These are phyloP conservation scores for Xenops minutus DNA, from an alignment of 2,797 vertebrate species.

Conservation along the genomic window DNA sequence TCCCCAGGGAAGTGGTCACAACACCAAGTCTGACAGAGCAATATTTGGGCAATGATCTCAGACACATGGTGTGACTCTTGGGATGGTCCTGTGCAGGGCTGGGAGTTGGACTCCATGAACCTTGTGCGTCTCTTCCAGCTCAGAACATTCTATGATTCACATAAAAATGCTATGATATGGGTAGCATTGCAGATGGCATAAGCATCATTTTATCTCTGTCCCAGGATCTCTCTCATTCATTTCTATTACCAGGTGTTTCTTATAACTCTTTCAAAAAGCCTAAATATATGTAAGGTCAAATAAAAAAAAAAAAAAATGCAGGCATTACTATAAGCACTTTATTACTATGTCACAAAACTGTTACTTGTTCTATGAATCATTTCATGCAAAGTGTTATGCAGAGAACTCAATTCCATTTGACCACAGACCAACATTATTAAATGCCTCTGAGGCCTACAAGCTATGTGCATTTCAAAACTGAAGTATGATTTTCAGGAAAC, in stretches of 20 bases:
- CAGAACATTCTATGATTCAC: not conserved
- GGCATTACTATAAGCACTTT: not conserved
- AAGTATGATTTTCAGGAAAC: not conserved
- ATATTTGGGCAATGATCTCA: not conserved
- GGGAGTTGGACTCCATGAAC: accelerated
- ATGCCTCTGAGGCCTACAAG: not conserved
- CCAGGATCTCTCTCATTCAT: not conserved
- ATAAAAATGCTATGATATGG: not conserved
- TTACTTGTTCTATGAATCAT: not conserved
- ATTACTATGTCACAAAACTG: not conserved
- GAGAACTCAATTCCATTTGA: not conserved
- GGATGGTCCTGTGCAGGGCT: not conserved
- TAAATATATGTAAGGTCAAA: not conserved
- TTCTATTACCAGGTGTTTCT: not conserved
- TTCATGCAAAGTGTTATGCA: not conserved
- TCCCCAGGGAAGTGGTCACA: not conserved
- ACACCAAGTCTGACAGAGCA: not conserved
- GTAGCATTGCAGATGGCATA: not conserved
- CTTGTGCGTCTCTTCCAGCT: not conserved
- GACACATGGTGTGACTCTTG: not conserved
- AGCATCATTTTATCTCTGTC: not conserved
- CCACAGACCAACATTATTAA: not conserved
- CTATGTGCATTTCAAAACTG: not conserved
- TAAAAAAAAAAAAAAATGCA: not conserved
- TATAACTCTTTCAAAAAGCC: conserved; percentile 8